Evolutionary conservation across 1,140 invertebrate species (phyloP), one percentile per base, ranked within the genome.

Genomic region (Trachelipus rathkii): DNA sequence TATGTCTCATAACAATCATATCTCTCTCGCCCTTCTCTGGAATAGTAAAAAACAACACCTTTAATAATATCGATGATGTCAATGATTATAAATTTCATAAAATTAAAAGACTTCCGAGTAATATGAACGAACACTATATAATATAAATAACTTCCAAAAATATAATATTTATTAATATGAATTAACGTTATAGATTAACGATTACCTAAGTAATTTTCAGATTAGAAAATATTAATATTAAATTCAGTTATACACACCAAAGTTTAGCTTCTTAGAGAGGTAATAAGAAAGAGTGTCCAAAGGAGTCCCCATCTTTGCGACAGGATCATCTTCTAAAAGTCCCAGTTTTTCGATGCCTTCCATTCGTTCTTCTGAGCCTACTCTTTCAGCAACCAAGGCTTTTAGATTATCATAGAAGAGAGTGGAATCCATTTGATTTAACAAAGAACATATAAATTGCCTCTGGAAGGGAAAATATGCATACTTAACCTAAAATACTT

Each of bases 351-450:
- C 94, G 19, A 98, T 87, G 0, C 91, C 88, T 44, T 90, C 87
- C 6, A 92, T 84, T 10, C 90, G 89, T 72, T 89, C 87, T 15
- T 90, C 87, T 0, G 88, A 87, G 7, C 92, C 93, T 10, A 97
- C 87, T 66, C 91, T 86, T 79, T 97, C 95, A 66, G 83, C 85
- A 13, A 90, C 87, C 66, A 94, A 89, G 53, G 91, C 90, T 84
- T 93, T 95, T 8, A 99, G 85, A 84, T 97, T 97, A 83, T 96
- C 95, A 81, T 93, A 93, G 86, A 99, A 95, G 73, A 98, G 95
- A 81, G 95, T 93, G 13, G 89, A 87, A 81, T 93, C 92, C 70
- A 93, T 88, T 75, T 96, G 86, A 3, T 95, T 95, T 24, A 98
- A 85, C 24, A 96, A 85, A 80, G 91, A 91, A 82, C 94, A 96